Percentiles rank a stretch among this genome's conserved stretches.
Evolutionary conservation across 2,888 invertebrate species (phyloP).

Genomic region (Spatulosminthurus flaviceps): DNA sequence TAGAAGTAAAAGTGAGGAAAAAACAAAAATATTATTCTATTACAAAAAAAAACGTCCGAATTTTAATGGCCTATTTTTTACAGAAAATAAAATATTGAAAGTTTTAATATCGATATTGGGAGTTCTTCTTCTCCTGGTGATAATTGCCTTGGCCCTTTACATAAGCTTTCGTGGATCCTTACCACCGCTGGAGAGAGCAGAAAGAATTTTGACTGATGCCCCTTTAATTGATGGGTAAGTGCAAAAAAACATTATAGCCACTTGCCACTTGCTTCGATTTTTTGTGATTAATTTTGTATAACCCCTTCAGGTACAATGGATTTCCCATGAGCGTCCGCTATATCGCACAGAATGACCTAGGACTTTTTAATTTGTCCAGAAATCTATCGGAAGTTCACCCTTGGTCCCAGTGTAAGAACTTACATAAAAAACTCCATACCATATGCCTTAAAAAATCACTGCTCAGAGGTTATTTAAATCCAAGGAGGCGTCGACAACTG

Average conservation of each 20-base stretch:
- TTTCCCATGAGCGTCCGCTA: constrained; percentile 65
- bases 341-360: constrained; percentile 65
- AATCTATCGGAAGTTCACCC: constrained; percentile 63
- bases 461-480: not conserved
- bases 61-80: too few species aligned
- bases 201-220: constrained; percentile 53
- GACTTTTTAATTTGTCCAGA: constrained; percentile 64
- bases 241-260: not conserved
- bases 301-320: constrained; percentile 65
- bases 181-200: constrained; percentile 57
- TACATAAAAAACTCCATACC: not conserved
- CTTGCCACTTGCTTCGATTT: not conserved
- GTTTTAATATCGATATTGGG: not conserved
- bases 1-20: too few species aligned
- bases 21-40: too few species aligned
- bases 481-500: too few species aligned
- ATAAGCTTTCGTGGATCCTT: constrained; percentile 49
- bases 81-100: too few species aligned
- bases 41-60: too few species aligned
- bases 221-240: constrained; percentile 64
- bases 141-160: constrained; percentile 41
- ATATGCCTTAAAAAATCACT: not conserved
- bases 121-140: constrained; percentile 35
- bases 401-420: constrained; percentile 57
- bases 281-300: not conserved